Conservation (phyloP, 2,888 invertebrate species). For the Mythimna ferrago region DNA sequence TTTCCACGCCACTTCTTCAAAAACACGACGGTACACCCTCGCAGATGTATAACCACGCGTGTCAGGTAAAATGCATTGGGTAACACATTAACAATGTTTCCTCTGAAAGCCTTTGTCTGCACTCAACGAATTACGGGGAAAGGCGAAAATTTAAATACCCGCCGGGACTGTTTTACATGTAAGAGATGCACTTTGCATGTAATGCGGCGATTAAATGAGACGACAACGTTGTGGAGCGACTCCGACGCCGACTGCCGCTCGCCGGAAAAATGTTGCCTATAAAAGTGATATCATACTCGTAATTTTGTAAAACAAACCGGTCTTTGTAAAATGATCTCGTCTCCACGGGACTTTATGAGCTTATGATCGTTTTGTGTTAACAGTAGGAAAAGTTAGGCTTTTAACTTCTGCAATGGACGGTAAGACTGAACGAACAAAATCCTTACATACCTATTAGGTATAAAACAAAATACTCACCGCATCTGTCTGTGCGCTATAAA, state of each 20-base stretch:
- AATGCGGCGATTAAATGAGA: conserved; percentile 85
- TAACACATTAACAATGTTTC: conserved; percentile 86
- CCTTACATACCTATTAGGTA: no score
- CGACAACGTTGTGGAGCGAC: conserved; percentile 69
- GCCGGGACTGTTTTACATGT: conserved; percentile 88
- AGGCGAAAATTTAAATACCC: conserved; percentile 90
- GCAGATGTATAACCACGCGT: conserved; percentile 68
- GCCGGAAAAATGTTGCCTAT: conserved; percentile 40
- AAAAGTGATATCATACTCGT: conserved; percentile 32
- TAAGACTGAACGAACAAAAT: neutral
- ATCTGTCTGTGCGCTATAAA: no score
- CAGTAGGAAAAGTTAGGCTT: neutral
- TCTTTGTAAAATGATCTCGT: neutral
- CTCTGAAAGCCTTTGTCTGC: conserved; percentile 86
- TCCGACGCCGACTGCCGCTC: conserved; percentile 51
- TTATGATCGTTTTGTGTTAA: neutral
- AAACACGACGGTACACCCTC: conserved; percentile 50
- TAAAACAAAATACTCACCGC: no score
- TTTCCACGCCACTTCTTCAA: conserved; percentile 56
- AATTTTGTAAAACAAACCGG: conserved; percentile 32
- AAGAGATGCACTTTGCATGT: conserved; percentile 90
- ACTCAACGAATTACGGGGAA: conserved; percentile 86
- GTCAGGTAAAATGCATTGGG: conserved; percentile 81
- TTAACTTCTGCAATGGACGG: neutral
- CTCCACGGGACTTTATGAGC: neutral